phyloP scores from a whole-genome alignment of 2,113 vertebrate genomes.

The Siphamia tubifer region DNA sequence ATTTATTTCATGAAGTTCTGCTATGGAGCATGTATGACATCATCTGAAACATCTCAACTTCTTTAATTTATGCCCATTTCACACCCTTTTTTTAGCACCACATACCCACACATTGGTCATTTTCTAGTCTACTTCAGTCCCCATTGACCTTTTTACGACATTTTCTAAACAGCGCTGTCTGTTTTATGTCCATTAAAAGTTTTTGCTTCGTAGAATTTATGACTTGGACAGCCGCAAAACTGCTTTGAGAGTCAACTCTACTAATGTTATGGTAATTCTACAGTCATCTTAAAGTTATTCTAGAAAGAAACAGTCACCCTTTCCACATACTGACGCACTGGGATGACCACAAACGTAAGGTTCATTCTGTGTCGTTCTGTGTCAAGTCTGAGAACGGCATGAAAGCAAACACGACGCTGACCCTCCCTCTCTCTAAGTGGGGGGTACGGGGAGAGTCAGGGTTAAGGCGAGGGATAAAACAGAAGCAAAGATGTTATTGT shows the following conservation, averaged over 20 bases:
- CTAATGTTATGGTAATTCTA: neutral
- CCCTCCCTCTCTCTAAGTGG: neutral
- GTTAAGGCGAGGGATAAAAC: slow-evolving; percentile 62
- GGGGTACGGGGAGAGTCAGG: slow-evolving; percentile 26
- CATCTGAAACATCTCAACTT: neutral
- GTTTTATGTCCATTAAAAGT: too few relatives aligned
- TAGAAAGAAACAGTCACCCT: neutral
- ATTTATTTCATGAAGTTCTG: too few relatives aligned
- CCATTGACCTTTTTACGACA: too few relatives aligned
- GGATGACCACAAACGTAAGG: neutral
- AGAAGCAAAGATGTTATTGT: slow-evolving; percentile 60
- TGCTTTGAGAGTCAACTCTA: too few relatives aligned
- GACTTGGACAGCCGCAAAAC: too few relatives aligned
- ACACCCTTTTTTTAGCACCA: too few relatives aligned
- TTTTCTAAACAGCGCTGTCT: too few relatives aligned
- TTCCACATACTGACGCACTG: neutral
- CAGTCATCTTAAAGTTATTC: neutral
- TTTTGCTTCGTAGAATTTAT: too few relatives aligned
- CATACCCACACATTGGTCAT: too few relatives aligned
- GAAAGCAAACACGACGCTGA: neutral
- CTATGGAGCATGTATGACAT: neutral
- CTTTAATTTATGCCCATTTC: neutral
- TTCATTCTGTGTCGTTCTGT: neutral
- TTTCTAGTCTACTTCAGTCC: too few relatives aligned
- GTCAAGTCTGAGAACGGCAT: neutral